These are phyloP conservation scores for Melipona bicolor DNA, from an alignment of 2,888 invertebrate species.

Conservation along the genomic window DNA sequence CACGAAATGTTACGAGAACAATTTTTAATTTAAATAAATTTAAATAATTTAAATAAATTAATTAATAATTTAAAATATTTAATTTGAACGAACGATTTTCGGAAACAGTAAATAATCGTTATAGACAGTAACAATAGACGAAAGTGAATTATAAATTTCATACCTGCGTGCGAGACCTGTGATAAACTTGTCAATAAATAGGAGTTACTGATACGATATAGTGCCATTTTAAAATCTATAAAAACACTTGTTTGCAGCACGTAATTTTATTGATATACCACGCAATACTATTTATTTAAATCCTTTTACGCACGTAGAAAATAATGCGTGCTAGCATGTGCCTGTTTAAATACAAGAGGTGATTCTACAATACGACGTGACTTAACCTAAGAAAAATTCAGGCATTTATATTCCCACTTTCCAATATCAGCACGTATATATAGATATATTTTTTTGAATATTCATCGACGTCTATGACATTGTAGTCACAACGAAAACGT, in stretches of 20 bases:
- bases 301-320: background rate
- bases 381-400: conserved; percentile 15
- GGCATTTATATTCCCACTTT: background rate
- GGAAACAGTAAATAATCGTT: background rate
- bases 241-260: background rate
- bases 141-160: conserved; percentile 31
- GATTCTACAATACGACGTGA: background rate
- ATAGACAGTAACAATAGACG: background rate
- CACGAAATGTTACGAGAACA: background rate
- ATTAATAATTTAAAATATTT: background rate
- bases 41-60: too few relatives aligned
- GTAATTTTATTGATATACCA: background rate
- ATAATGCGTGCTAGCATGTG: background rate
- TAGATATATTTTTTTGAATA: conserved; percentile 14
- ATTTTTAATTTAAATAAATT: background rate
- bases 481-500: background rate
- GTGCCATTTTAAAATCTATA: conserved; percentile 64
- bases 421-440: background rate
- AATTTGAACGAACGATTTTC: background rate
- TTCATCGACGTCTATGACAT: background rate
- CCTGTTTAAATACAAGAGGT: background rate
- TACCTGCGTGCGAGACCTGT: conserved; percentile 69
- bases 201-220: conserved; percentile 65
- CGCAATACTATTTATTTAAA: background rate
- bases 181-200: conserved; percentile 62